Evolutionary conservation across 2,888 invertebrate species (phyloP).

Genomic region (Cremastobaeus sp.): DNA sequence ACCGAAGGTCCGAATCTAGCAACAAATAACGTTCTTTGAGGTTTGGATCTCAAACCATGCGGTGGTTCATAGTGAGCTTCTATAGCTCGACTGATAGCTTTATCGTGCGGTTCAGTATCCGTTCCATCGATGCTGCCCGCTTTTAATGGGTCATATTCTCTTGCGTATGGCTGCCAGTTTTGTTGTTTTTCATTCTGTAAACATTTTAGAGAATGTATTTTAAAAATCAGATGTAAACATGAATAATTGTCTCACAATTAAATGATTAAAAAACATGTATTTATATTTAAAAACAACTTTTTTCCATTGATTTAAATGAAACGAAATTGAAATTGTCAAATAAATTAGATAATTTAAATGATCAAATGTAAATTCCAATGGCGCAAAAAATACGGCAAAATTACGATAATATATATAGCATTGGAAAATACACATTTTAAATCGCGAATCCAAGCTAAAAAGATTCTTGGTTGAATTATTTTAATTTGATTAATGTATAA

Average conservation of each 20-base stretch:
- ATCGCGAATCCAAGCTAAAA: too few species aligned
- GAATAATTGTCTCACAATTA: too few species aligned
- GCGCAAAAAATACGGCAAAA: too few species aligned
- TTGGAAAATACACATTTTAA: not conserved
- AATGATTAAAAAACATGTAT: too few species aligned
- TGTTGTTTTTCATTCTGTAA: conserved; percentile 32
- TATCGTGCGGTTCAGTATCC: conserved; percentile 89
- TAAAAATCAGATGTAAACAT: too few species aligned
- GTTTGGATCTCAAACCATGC: conserved; percentile 83
- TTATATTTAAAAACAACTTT: too few species aligned
- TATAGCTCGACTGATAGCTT: conserved; percentile 85
- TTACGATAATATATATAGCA: too few species aligned
- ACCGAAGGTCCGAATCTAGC: conserved; percentile 85
- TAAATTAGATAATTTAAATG: too few species aligned
- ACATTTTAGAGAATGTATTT: too few species aligned
- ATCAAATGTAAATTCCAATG: too few species aligned
- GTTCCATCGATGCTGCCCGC: conserved; percentile 94
- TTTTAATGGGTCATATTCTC: conserved; percentile 86
- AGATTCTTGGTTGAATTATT: conserved; percentile 18
- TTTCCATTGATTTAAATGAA: too few species aligned
- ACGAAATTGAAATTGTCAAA: too few species aligned
- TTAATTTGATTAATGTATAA: conserved; percentile 39
- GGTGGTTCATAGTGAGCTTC: conserved; percentile 84
- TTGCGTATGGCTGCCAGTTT: conserved; percentile 41
- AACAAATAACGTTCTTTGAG: conserved; percentile 87